Percentiles rank a stretch among this genome's conserved stretches.
Evolutionary conservation across 2,797 vertebrate species (phyloP).

Genomic region (Morus bassanus): DNA sequence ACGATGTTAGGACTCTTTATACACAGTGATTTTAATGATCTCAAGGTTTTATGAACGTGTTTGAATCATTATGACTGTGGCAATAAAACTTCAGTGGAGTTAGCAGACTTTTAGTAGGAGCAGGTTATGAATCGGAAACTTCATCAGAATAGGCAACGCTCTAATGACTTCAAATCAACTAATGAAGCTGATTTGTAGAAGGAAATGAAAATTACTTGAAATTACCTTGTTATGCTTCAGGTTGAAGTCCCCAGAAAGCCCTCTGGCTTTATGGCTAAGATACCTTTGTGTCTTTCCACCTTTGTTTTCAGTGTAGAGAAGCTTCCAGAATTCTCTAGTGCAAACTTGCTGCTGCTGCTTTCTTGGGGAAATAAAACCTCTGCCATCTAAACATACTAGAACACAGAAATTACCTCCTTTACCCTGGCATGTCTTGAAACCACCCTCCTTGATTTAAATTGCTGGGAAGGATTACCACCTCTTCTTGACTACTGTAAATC

Average conservation of each 20-base stretch:
- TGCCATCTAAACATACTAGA: not conserved
- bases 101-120: not conserved
- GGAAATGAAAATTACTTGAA: constrained; percentile 12
- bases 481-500: not conserved
- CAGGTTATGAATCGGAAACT: constrained; percentile 43
- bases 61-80: constrained; percentile 21
- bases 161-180: constrained; percentile 17
- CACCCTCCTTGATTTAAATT: not conserved
- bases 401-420: not conserved
- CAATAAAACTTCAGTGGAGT: constrained; percentile 39
- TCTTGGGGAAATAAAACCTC: not conserved
- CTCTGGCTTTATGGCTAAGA: not conserved
- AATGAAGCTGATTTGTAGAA: not conserved
- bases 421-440: not conserved
- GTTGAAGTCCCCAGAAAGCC: not conserved
- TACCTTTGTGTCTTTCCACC: not conserved
- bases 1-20: not conserved
- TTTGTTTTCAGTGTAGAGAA: not conserved
- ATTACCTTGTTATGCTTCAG: not conserved
- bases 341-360: not conserved
- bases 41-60: constrained; percentile 22
- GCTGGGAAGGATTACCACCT: not conserved
- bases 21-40: constrained; percentile 17
- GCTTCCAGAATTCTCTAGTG: not conserved
- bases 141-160: constrained; percentile 13